Evolutionary conservation across 2,888 invertebrate genomes (phyloP), one percentile per base, ranked within the genome.

Genomic region (Orthosia gracilis): DNA sequence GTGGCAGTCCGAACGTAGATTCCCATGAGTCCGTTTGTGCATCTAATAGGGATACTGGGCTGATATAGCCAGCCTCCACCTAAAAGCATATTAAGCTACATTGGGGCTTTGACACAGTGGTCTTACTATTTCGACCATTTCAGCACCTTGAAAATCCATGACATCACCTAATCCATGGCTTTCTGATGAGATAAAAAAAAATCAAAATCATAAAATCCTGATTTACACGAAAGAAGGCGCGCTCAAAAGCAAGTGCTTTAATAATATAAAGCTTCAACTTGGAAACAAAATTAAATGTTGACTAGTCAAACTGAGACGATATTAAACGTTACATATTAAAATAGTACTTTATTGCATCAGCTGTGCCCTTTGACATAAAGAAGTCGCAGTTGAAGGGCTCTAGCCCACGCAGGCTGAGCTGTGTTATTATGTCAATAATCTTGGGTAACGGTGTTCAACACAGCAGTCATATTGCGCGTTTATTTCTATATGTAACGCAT

Each of bases 301-400:
- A 73, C 78, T 61, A 54, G 67, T 76, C 70, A 73, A 66, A 72
- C 64, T 66, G 66, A 57, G 78, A 79, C 72, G 76, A 83, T 85
- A 87, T 87, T 85, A 87, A 79, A 85, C 26, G 68, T 81, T 76
- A 76, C 57, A 81, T 86, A 81, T 82, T 81, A 81, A 82, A 82
- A 55, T 65, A 52, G 57, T 65, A 31, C 26, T 74, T 58, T 69
- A 70, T 70, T 74, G 69, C 78, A 57, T 59, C 68, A 80, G 62
- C 21, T 64, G 23, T 77, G 58, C 54, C 52, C 62, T 79, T 79
- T 76, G 65, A 62, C 55, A 61, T 52, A 61, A 9, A 54, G 21
- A 73, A 31, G 45, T 55, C 26, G 9, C 17, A 26, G 73, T 45
- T 54, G 63, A 40, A 57, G 57, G 50, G 73, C 74, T 58, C n/a